Percentiles rank a stretch among this genome's conserved stretches.
phyloP scores from a whole-genome alignment of 1,140 invertebrate species.

The Nixonia krombeini region DNA sequence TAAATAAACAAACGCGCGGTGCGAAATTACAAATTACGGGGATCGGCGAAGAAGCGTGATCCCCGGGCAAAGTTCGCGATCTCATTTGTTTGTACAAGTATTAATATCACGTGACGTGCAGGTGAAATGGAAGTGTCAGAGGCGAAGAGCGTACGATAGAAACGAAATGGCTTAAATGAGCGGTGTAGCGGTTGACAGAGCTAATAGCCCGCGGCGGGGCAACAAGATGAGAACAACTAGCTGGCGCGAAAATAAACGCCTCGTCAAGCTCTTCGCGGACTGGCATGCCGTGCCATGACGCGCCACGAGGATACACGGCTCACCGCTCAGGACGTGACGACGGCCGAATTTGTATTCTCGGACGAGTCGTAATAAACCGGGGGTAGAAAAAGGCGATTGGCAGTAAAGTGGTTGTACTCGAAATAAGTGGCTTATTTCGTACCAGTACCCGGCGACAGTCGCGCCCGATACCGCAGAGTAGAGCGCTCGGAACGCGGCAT shows the following conservation, averaged over 20 bases:
- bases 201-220: neutral
- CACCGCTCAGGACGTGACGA: constrained; percentile 14
- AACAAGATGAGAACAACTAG: constrained; percentile 5
- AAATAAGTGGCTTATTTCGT: constrained; percentile 22
- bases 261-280: neutral
- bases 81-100: too few species aligned
- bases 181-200: neutral
- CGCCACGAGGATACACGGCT: neutral
- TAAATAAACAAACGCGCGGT: too few species aligned
- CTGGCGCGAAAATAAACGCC: constrained; percentile 8
- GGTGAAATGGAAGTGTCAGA: neutral
- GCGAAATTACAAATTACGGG: too few species aligned
- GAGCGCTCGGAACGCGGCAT: too few species aligned
- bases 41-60: too few species aligned
- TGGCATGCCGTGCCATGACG: neutral
- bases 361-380: constrained; percentile 14
- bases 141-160: neutral
- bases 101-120: neutral
- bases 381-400: constrained; percentile 1
- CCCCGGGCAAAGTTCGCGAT: too few species aligned
- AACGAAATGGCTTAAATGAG: constrained; percentile 5
- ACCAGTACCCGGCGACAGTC: too few species aligned
- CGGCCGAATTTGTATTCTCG: constrained; percentile 16
- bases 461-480: too few species aligned
- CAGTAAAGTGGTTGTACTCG: neutral